phyloP scores from a whole-genome alignment of 2,888 invertebrate genomes.

The Cosmopolites sordidus region DNA sequence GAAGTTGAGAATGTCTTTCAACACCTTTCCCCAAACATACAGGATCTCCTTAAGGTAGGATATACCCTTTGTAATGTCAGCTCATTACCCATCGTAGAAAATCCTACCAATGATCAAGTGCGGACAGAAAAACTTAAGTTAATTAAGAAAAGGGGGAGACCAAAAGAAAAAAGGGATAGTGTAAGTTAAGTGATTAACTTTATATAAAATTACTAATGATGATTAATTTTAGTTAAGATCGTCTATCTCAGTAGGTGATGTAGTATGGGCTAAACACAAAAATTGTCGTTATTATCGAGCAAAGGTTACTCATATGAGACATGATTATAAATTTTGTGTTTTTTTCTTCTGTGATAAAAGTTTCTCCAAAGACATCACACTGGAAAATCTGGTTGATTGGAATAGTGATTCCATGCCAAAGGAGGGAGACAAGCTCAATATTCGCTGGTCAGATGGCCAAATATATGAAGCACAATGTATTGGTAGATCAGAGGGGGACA shows the following conservation, averaged over 20 bases:
- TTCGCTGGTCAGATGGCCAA: conserved; percentile 55
- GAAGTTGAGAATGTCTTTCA: conserved; percentile 35
- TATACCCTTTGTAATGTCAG: conserved; percentile 34
- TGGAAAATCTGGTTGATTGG: conserved; percentile 53
- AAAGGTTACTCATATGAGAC: conserved; percentile 49
- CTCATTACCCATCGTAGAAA: conserved; percentile 12
- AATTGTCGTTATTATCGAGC: conserved; percentile 58
- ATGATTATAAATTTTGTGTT: conserved; percentile 55
- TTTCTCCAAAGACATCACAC: conserved; percentile 55
- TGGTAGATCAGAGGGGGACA: conserved; percentile 45
- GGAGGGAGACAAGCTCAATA: conserved; percentile 50
- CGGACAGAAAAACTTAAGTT: not conserved
- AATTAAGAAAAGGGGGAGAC: not conserved
- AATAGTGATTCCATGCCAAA: conserved; percentile 37
- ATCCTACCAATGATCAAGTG: not conserved
- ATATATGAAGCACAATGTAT: conserved; percentile 50
- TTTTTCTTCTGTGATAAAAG: conserved; percentile 60
- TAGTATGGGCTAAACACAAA: conserved; percentile 60
- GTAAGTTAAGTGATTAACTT: no score
- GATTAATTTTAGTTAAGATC: no score
- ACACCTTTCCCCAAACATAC: conserved; percentile 32
- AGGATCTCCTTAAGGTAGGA: conserved; percentile 33
- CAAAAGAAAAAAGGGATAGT: not conserved
- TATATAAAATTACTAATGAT: no score
- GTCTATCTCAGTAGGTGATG: conserved; percentile 42